Evolutionary conservation across 2,113 vertebrate species (phyloP), one percentile per base, ranked within the genome.

Genomic region (Chaetodon trifascialis): DNA sequence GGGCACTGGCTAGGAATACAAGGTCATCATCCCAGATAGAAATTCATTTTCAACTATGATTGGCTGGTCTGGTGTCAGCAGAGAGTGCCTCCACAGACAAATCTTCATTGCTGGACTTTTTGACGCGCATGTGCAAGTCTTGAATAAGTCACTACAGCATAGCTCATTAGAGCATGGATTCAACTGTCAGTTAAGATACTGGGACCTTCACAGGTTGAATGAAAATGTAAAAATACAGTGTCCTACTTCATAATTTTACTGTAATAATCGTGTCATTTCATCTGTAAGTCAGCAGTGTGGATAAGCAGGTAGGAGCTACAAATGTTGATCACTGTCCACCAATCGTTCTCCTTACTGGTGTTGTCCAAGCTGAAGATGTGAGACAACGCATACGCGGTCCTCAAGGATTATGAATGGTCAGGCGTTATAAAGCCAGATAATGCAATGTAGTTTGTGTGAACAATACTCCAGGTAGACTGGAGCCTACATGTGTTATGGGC

Each of bases 341-440:
- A 51, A 8, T 51, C 1, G 10, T 30, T 30, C 19, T 49, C 59
- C 30, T 40, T 40, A 8, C 38, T 40, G 38, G 10, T 25, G 46
- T 56, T 23, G 34, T 64, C 6, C 21, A 36, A 64, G 46, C 21
- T 73, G 46, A 54, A 19, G 63, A 66, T 76, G 59, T 66, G 15
- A 83, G 78, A 73, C 16, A 11, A 56, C 11, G 5, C 4, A 52
- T 40, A 47, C 36, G 23, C 6, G 51, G 12, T 59, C 17, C 34
- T 58, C 34, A n/a, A 36, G 36, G 15, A 19, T 60, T 9, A n/a
- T 42, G 19, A 62, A n/a, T 23, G 16, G 47, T 58, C 55, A 58
- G 40, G 34, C 58, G 58, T 59, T 60, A 59, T 52, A 14, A 69
- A 55, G 25, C 25, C 36, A 72, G 40, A 46, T 30, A 25, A 65